A percentile compares a stretch with the other conserved stretches of the same genome.
Conservation (phyloP, 2,888 invertebrate genomes). For the Nezara viridula region DNA sequence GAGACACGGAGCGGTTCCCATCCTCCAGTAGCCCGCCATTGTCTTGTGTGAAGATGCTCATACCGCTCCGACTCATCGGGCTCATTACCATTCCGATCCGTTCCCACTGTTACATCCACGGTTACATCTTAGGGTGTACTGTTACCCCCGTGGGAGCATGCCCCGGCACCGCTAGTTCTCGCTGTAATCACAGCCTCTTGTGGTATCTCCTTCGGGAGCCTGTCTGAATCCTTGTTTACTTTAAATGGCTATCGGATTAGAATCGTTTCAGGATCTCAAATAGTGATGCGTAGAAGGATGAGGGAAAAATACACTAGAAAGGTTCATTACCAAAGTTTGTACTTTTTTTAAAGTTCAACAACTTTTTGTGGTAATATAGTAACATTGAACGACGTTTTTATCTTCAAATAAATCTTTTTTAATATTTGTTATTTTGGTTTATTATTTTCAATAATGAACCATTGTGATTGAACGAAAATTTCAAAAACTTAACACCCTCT, state of each 20-base stretch:
- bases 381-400: background rate
- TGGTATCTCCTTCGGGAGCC: background rate
- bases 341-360: background rate
- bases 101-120: conserved; percentile 17
- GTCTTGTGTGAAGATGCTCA: conserved; percentile 15
- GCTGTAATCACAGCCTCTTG: background rate
- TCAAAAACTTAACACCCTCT: too few relatives aligned
- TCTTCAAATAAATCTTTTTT: background rate
- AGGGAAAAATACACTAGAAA: background rate
- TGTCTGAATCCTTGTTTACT: background rate
- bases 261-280: background rate
- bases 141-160: conserved; percentile 15
- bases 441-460: too few relatives aligned
- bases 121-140: conserved; percentile 19
- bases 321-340: background rate
- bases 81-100: conserved; percentile 37
- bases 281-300: background rate
- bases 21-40: background rate
- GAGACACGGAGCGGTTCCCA: background rate
- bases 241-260: background rate
- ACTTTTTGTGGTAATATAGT: background rate
- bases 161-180: background rate
- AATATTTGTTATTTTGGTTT: too few relatives aligned
- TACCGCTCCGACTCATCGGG: background rate
- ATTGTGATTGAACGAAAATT: too few relatives aligned